phyloP scores from a whole-genome alignment of 2,797 vertebrate genomes.

The Dermochelys coriacea region DNA sequence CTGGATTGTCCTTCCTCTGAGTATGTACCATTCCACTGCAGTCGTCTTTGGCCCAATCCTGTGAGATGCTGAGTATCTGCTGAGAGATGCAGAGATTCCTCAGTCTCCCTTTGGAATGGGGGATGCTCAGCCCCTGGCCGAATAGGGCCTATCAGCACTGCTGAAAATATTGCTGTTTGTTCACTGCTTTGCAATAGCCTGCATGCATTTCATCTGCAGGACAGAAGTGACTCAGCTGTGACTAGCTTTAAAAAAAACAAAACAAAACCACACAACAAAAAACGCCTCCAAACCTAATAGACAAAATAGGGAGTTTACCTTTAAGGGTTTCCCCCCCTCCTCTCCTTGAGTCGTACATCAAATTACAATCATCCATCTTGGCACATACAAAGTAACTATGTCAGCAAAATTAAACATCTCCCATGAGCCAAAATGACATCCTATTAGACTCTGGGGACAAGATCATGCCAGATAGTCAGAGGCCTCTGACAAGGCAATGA shows the following conservation, averaged over 20 bases:
- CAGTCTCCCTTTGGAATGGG: background rate
- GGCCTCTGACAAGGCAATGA: background rate
- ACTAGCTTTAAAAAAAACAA: background rate
- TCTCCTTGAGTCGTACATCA: constrained; percentile 43
- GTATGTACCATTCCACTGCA: background rate
- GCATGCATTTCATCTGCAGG: background rate
- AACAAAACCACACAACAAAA: background rate
- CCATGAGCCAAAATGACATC: background rate
- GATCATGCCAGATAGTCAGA: background rate
- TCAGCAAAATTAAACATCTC: constrained; percentile 49
- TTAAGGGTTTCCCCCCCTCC: background rate
- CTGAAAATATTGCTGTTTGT: background rate
- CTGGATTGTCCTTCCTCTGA: background rate
- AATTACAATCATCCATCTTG: constrained; percentile 47
- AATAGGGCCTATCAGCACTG: background rate
- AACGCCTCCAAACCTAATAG: constrained; percentile 5
- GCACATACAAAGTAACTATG: constrained; percentile 25
- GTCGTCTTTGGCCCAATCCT: background rate
- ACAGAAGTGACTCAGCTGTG: background rate
- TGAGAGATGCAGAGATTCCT: background rate
- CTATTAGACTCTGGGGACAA: background rate
- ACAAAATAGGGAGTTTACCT: constrained; percentile 23
- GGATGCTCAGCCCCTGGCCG: background rate
- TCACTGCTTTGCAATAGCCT: constrained; percentile 5
- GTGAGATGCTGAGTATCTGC: background rate